phyloP scores from a whole-genome alignment of 2,888 invertebrate genomes.

The Sisyra terminalis region DNA sequence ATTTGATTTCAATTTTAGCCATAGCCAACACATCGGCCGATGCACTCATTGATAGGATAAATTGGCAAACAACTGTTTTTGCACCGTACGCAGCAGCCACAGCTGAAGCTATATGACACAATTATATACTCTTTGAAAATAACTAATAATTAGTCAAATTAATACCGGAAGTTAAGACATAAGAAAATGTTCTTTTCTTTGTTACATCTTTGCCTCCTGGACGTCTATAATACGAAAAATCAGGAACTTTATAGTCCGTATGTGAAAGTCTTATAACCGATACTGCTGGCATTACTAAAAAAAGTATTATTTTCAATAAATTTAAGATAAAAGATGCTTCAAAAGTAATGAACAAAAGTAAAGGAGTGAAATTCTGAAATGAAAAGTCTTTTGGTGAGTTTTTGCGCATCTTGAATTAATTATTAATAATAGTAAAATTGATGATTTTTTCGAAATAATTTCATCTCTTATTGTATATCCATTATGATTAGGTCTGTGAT shows the following conservation, averaged over 20 bases:
- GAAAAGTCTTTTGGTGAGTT: too few relatives aligned
- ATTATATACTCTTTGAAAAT: too few relatives aligned
- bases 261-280: slow-evolving; percentile 68
- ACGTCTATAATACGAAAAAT: slow-evolving; percentile 71
- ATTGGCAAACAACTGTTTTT: slow-evolving; percentile 67
- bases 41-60: slow-evolving; percentile 72
- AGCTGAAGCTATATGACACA: slow-evolving; percentile 41
- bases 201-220: slow-evolving; percentile 45
- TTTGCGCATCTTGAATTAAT: too few relatives aligned
- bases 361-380: too few relatives aligned
- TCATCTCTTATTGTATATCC: too few relatives aligned
- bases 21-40: slow-evolving; percentile 89
- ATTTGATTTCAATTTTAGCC: slow-evolving; percentile 89
- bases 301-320: too few relatives aligned
- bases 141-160: too few relatives aligned
- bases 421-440: too few relatives aligned
- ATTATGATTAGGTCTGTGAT: too few relatives aligned
- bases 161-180: slow-evolving; percentile 65
- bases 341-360: too few relatives aligned
- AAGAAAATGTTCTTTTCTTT: slow-evolving; percentile 56
- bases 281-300: slow-evolving; percentile 20
- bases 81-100: slow-evolving; percentile 66
- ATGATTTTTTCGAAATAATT: too few relatives aligned
- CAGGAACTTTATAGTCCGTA: slow-evolving; percentile 77
- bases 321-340: too few relatives aligned